A percentile compares a stretch with the other conserved stretches of the same genome.
phyloP scores from a whole-genome alignment of 2,113 vertebrate genomes.

The Acanthisitta chloris region DNA sequence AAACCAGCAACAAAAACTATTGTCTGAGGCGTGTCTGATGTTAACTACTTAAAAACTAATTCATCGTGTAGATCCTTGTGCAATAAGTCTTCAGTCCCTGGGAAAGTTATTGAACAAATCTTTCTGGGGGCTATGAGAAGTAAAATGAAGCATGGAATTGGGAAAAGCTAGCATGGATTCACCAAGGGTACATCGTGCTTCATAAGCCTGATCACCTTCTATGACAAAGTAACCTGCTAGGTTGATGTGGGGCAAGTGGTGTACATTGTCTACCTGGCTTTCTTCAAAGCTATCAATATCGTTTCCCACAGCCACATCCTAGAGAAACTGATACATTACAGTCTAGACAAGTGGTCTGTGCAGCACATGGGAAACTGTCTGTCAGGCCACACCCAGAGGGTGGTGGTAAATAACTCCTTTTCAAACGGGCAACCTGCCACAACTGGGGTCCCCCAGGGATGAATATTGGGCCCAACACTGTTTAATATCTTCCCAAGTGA shows the following conservation, averaged over 20 bases:
- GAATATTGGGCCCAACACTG: not conserved
- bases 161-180: not conserved
- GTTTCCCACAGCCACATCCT: not conserved
- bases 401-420: not conserved
- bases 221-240: not conserved
- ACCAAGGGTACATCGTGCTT: not conserved
- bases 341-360: not conserved
- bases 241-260: not conserved
- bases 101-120: not conserved
- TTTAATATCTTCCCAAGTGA: not conserved
- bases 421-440: not conserved
- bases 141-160: not conserved
- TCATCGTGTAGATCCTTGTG: too few species aligned
- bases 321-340: not conserved
- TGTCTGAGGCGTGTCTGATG: too few species aligned
- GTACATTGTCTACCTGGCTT: not conserved
- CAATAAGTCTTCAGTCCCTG: not conserved
- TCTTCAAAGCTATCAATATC: not conserved
- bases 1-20: too few species aligned
- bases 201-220: not conserved
- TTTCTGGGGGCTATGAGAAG: not conserved
- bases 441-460: not conserved
- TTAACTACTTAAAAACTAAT: too few species aligned
- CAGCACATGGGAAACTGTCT: not conserved
- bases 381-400: not conserved